Conservation (phyloP, 2,113 vertebrate species). For the Sinosuthora webbiana region DNA sequence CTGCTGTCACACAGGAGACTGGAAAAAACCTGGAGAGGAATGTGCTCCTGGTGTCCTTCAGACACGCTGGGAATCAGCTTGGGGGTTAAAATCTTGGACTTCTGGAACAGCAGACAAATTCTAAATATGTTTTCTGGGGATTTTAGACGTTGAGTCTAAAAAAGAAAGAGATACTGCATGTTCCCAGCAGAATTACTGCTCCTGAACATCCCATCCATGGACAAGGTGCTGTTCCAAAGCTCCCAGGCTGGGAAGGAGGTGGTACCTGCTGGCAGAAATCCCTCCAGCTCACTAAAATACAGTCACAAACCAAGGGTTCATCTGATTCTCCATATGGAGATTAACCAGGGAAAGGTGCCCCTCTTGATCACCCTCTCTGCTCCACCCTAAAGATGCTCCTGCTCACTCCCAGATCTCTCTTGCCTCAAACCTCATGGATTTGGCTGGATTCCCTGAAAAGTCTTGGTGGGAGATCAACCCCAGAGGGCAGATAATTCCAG, state of each 20-base stretch:
- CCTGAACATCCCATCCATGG: not conserved
- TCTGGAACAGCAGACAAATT: not conserved
- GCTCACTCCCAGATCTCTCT: not conserved
- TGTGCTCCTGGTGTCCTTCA: not conserved
- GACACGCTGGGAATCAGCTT: not conserved
- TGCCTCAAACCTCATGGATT: not conserved
- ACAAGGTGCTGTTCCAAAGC: not conserved
- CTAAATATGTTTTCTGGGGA: not conserved
- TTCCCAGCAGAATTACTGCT: not conserved
- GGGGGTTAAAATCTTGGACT: not conserved
- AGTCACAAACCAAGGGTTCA: slow-evolving; percentile 32
- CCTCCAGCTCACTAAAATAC: slow-evolving; percentile 35
- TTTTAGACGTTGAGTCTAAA: not conserved
- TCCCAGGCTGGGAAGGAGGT: not conserved
- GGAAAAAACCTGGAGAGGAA: not conserved
- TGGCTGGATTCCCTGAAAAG: not conserved
- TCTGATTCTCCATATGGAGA: slow-evolving; percentile 46
- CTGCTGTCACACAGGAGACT: not conserved
- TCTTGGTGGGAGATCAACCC: not conserved
- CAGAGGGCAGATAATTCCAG: rapidly evolving
- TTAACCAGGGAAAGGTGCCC: slow-evolving; percentile 22
- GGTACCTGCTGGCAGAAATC: slow-evolving; percentile 29
- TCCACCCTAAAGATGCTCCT: not conserved
- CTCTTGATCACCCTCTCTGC: not conserved
- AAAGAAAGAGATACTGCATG: not conserved